A percentile compares a stretch with the other conserved stretches of the same genome.
Evolutionary conservation across 2,888 invertebrate genomes (phyloP).

Genomic region (Cryptophagus acutangulus): DNA sequence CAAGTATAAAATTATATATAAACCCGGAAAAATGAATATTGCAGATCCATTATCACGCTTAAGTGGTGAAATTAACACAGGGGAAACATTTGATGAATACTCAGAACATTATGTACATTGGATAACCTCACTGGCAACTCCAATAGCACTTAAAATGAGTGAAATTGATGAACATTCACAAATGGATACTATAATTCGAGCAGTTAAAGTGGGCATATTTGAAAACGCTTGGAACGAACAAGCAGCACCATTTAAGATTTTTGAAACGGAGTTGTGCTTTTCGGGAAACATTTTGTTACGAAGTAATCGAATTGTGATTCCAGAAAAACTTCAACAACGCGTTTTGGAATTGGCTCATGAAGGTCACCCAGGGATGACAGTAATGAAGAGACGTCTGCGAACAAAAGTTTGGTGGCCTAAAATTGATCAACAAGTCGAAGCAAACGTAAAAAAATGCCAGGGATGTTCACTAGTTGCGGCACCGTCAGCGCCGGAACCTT

Average conservation of each 20-base stretch:
- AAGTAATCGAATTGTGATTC: slow-evolving; percentile 26
- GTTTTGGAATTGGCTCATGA: slow-evolving; percentile 32
- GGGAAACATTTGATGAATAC: too few relatives aligned
- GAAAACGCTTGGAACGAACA: too few relatives aligned
- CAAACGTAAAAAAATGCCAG: slow-evolving; percentile 7
- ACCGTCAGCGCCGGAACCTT: slow-evolving; percentile 9
- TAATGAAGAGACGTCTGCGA: slow-evolving; percentile 35
- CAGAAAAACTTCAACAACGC: slow-evolving; percentile 16
- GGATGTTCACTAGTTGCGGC: slow-evolving; percentile 12
- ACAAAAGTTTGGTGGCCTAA: slow-evolving; percentile 40
- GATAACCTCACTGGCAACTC: too few relatives aligned
- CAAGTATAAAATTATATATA: slow-evolving; percentile 16
- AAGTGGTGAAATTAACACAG: too few relatives aligned
- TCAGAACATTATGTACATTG: too few relatives aligned
- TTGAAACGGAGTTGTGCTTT: too few relatives aligned
- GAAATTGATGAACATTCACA: too few relatives aligned
- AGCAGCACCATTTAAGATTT: too few relatives aligned
- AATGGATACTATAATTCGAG: too few relatives aligned
- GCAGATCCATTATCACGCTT: slow-evolving; percentile 9
- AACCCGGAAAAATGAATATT: slow-evolving; percentile 14
- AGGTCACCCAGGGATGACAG: slow-evolving; percentile 39
- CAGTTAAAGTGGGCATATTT: too few relatives aligned
- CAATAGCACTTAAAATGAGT: too few relatives aligned
- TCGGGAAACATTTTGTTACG: too few relatives aligned
- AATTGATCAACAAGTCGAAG: slow-evolving; percentile 30